Conservation (phyloP, 1,140 invertebrate species). For the Drosophila kohkoa region DNA sequence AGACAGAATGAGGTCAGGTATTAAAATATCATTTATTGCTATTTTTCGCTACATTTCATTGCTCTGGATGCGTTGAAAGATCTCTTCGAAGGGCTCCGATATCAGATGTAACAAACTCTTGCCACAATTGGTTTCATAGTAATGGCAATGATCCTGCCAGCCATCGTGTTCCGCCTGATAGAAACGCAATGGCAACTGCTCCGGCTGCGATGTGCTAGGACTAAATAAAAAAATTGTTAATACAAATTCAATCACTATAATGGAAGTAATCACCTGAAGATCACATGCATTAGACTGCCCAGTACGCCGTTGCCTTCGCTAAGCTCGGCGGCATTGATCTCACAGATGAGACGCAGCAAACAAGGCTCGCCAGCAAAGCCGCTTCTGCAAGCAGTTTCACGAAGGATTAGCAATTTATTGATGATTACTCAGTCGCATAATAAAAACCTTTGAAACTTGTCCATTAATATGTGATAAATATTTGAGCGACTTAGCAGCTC, state of each 20-base stretch:
- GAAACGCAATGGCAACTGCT: constrained; percentile 86
- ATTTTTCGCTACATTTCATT: constrained; percentile 56
- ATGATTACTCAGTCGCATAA: neutral
- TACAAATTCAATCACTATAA: neutral
- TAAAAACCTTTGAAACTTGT: constrained; percentile 67
- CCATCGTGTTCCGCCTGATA: constrained; percentile 86
- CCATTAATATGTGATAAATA: constrained; percentile 74
- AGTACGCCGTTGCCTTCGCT: constrained; percentile 74
- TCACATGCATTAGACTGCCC: constrained; percentile 73
- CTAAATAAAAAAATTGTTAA: constrained; percentile 65
- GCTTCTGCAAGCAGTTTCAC: constrained; percentile 37
- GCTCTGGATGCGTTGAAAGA: constrained; percentile 46
- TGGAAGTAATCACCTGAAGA: constrained; percentile 57
- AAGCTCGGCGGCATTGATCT: constrained; percentile 63
- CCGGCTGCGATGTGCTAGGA: constrained; percentile 86
- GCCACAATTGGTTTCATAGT: constrained; percentile 79
- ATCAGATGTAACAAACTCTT: constrained; percentile 72
- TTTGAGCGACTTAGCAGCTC: constrained; percentile 64
- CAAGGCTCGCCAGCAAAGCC: constrained; percentile 74
- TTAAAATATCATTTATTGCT: constrained; percentile 24
- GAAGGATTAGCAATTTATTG: neutral
- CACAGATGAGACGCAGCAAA: constrained; percentile 76
- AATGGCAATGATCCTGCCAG: constrained; percentile 74
- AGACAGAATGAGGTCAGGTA: constrained; percentile 41
- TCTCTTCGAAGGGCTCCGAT: constrained; percentile 65